These are phyloP conservation scores for Drosophila formosana DNA, from an alignment of 2,888 invertebrate genomes.

Conservation along the genomic window DNA sequence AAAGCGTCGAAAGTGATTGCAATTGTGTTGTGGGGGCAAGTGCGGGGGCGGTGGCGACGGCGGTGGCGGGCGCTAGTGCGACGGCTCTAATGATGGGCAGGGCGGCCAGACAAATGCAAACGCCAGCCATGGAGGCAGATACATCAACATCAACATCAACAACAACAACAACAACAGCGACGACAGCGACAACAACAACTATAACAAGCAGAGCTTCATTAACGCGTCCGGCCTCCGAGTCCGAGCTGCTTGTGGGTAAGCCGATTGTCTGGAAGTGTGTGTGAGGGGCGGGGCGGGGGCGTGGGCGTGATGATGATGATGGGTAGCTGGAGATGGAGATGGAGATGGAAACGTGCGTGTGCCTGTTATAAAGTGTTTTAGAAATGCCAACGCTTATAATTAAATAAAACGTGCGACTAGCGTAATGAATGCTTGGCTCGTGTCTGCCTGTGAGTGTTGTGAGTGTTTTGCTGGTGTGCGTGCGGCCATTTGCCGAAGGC, in stretches of 20 bases:
- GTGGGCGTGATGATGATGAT: neutral
- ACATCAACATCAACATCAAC: slow-evolving; percentile 27
- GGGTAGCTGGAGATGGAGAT: slow-evolving; percentile 1
- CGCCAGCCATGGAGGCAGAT: slow-evolving; percentile 38
- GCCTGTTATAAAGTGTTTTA: slow-evolving; percentile 71
- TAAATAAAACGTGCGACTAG: slow-evolving; percentile 73
- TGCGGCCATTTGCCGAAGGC: slow-evolving; percentile 38
- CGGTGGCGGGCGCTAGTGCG: slow-evolving; percentile 12
- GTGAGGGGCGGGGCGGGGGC: slow-evolving; percentile 6
- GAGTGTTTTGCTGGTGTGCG: slow-evolving; percentile 29
- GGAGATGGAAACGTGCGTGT: slow-evolving; percentile 25
- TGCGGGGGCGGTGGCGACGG: slow-evolving; percentile 7
- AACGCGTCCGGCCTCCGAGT: slow-evolving; percentile 76
- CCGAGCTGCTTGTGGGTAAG: slow-evolving; percentile 73
- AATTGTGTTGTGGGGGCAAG: slow-evolving; percentile 51
- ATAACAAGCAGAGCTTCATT: slow-evolving; percentile 67
- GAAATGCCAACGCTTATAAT: slow-evolving; percentile 76
- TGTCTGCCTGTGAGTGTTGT: slow-evolving; percentile 19
- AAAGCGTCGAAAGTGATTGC: slow-evolving; percentile 57
- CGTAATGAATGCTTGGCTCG: slow-evolving; percentile 55
- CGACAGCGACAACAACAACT: slow-evolving; percentile 35
- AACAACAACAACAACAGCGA: slow-evolving; percentile 9
- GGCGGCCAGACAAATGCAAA: slow-evolving; percentile 42
- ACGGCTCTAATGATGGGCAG: slow-evolving; percentile 40
- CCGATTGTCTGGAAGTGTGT: slow-evolving; percentile 41